These are phyloP conservation scores for Bolinopsis microptera DNA, from an alignment of 37 sponge, comb jelly and placozoan genomes.

Conservation along the genomic window DNA sequence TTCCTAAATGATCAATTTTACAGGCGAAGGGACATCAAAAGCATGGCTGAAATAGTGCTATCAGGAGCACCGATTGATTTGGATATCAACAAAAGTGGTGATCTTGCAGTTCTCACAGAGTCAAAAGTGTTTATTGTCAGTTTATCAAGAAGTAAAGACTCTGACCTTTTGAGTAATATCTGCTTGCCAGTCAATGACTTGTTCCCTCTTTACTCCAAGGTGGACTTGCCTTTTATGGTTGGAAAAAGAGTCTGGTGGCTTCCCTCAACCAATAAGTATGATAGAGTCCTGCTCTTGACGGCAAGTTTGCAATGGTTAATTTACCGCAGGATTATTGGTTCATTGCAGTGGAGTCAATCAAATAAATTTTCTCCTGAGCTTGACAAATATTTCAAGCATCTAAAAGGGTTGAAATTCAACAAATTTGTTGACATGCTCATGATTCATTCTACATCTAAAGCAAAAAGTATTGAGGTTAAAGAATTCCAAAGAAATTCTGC, in stretches of 20 bases:
- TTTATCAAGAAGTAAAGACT: not conserved
- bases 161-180: not conserved
- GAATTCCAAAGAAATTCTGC: not conserved
- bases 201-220: not conserved
- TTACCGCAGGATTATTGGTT: not conserved
- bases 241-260: conserved; percentile 36
- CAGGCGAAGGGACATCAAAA: too few species aligned
- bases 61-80: not conserved
- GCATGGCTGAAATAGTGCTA: not conserved
- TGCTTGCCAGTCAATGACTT: not conserved
- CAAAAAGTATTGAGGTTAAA: not conserved
- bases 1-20: too few species aligned
- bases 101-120: not conserved
- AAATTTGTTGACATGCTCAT: not conserved
- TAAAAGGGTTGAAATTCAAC: not conserved
- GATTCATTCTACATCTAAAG: not conserved
- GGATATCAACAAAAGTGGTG: not conserved
- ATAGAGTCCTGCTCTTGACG: not conserved
- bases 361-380: not conserved
- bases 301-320: not conserved
- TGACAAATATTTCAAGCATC: not conserved
- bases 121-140: not conserved
- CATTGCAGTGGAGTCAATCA: not conserved
- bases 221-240: not conserved
- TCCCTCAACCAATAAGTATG: not conserved